Base-by-base conservation (phyloP, 2,113 vertebrate species). In the Pelusios castaneus region DNA sequence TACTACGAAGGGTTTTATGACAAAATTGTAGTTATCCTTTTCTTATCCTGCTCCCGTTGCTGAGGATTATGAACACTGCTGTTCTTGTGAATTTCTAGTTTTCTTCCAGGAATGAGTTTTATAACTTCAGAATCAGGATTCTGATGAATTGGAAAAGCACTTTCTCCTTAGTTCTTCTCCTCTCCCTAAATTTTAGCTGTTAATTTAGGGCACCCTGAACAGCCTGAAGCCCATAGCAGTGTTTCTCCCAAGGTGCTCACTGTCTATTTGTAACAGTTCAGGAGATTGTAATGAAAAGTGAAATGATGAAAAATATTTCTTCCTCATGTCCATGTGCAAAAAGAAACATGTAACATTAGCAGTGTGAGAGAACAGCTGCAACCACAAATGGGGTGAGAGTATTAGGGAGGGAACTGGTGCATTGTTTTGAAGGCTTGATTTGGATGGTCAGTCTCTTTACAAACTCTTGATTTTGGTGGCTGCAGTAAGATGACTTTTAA, bases 321-420 rank as follows among this genome's bases (percentile, higher is more conserved):
- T 76, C 77, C 67, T 2, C 3, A 21, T 82, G 45, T 25, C 76
- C 88, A 31, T 5, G 2, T 87, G 1, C 29, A 38, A 82, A 91
- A 84, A 67, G 54, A 6, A 75, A 41, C 51, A 75, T 67, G 45
- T 38, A 56, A 5, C 34, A 1, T 1, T 13, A 49, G 12, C 84
- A n/a, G n/a, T 80, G 86, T 89, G 89, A 70, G 81, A 78, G 8
- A 84, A 45, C 29, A 60, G 82, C 31, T 89, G 75, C 84, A 93
- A 55, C 67, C 70, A 55, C 78, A 22, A 80, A 76, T 29, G 43
- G 63, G 55, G 73, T 25, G 25, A 51, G 10, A 13, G 10, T 29
- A 45, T n/a, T n/a, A n/a, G 70, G 41, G 41, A 43, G 70, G 11
- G n/a, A n/a, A 10, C 19, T 27, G 27, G 22, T 27, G 25, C 12